Percentiles rank a stretch among this genome's conserved stretches.
Conservation (phyloP, 2,113 vertebrate species). For the Sturnus vulgaris region DNA sequence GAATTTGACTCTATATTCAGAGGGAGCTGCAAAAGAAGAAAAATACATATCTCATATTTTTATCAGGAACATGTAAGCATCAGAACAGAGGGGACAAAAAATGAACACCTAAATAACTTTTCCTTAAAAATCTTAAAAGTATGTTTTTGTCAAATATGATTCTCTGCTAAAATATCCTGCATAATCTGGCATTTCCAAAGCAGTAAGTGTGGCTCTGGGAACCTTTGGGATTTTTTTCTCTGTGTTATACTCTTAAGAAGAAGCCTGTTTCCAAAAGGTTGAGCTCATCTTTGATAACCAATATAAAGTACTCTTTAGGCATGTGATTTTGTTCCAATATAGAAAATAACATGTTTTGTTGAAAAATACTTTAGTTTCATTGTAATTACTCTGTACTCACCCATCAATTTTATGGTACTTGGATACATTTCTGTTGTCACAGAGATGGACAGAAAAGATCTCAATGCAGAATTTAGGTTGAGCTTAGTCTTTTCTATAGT, state of each 20-base stretch:
- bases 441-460: neutral
- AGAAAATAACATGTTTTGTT: neutral
- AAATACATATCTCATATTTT: neutral
- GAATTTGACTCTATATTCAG: neutral
- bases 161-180: neutral
- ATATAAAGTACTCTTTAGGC: neutral
- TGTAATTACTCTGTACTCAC: neutral
- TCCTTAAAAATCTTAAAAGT: neutral
- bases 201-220: neutral
- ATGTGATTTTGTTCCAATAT: neutral
- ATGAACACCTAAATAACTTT: neutral
- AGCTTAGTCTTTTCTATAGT: neutral
- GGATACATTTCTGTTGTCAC: neutral
- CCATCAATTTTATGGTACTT: neutral
- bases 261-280: neutral
- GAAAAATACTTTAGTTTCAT: neutral
- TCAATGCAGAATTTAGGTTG: neutral
- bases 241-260: neutral
- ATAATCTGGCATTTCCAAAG: neutral
- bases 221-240: rapidly evolving
- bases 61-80: neutral
- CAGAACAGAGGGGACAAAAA: neutral
- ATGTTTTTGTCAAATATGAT: neutral
- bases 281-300: neutral
- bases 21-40: neutral